Conservation (phyloP, 2,888 invertebrate genomes). For the Listrodromus nycthemerus region DNA sequence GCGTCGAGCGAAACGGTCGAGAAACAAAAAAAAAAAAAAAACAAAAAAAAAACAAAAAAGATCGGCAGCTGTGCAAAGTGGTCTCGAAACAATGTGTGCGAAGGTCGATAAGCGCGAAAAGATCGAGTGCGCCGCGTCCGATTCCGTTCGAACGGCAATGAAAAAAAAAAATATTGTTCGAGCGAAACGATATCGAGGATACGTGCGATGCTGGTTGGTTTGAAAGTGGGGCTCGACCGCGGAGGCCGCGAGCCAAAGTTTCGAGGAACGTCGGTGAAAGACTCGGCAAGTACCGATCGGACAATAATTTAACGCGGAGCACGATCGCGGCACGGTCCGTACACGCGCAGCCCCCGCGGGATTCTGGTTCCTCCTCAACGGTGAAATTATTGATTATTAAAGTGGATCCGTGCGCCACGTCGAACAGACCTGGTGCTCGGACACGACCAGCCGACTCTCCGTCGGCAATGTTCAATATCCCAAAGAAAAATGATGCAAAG, state of each 20-base stretch:
- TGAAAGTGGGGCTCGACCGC: conserved; percentile 37
- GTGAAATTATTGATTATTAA: conserved; percentile 82
- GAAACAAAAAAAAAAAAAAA: not conserved
- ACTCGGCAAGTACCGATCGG: conserved; percentile 57
- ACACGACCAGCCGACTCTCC: conserved; percentile 20
- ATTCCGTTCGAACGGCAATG: conserved; percentile 36
- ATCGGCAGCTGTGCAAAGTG: not conserved
- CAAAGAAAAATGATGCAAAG: not conserved
- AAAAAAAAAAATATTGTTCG: conserved; percentile 54
- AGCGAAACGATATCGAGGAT: conserved; percentile 64
- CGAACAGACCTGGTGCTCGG: conserved; percentile 46
- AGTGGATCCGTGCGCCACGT: conserved; percentile 71
- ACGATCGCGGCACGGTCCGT: conserved; percentile 76
- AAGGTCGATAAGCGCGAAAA: conserved; percentile 53
- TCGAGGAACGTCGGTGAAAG: conserved; percentile 33
- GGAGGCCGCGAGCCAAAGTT: conserved; percentile 51
- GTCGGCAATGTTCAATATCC: conserved; percentile 3
- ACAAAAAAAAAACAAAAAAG: not conserved
- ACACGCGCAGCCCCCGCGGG: conserved; percentile 76
- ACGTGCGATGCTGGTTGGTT: conserved; percentile 47
- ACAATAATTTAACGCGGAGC: conserved; percentile 72
- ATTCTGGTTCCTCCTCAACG: conserved; percentile 56
- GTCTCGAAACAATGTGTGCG: not conserved
- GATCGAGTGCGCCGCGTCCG: conserved; percentile 31
- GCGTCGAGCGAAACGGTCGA: not conserved